Evolutionary conservation across 2,113 vertebrate species (phyloP).

Genomic region (Vicugna pacos): DNA sequence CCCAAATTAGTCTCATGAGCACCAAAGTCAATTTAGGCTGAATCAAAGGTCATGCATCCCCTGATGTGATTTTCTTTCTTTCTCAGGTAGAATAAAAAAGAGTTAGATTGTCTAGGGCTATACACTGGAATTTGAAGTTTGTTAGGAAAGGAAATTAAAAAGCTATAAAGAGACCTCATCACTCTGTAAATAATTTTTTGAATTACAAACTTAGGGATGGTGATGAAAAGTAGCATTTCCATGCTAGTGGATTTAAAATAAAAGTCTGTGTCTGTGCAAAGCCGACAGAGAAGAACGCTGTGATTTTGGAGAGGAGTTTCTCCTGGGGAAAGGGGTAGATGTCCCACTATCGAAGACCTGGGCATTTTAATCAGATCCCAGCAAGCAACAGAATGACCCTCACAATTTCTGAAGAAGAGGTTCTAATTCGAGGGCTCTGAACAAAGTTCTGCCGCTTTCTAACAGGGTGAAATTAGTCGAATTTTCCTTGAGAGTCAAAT

Average conservation of each 20-base stretch:
- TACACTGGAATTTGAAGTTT: neutral
- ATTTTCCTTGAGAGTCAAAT: neutral
- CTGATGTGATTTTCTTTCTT: constrained; percentile 78
- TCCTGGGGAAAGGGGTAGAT: neutral
- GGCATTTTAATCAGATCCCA: neutral
- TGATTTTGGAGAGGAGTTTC: neutral
- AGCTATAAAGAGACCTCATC: neutral
- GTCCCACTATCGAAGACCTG: neutral
- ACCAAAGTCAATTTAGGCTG: constrained; percentile 72
- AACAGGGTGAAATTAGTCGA: neutral
- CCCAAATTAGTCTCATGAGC: constrained; percentile 53
- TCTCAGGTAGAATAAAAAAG: constrained; percentile 73
- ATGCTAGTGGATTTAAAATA: neutral
- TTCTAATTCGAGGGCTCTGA: neutral
- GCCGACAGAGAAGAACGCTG: neutral
- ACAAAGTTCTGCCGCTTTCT: neutral
- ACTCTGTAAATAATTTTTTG: neutral
- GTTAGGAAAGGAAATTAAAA: neutral
- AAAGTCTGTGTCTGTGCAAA: neutral
- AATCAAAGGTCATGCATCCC: constrained; percentile 81
- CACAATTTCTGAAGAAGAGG: neutral
- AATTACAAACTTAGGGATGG: neutral
- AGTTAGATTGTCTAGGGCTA: neutral
- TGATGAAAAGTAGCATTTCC: neutral
- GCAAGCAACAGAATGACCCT: neutral